Conservation (phyloP, 2,113 vertebrate species). For the Dolichallabes microphthalmus region DNA sequence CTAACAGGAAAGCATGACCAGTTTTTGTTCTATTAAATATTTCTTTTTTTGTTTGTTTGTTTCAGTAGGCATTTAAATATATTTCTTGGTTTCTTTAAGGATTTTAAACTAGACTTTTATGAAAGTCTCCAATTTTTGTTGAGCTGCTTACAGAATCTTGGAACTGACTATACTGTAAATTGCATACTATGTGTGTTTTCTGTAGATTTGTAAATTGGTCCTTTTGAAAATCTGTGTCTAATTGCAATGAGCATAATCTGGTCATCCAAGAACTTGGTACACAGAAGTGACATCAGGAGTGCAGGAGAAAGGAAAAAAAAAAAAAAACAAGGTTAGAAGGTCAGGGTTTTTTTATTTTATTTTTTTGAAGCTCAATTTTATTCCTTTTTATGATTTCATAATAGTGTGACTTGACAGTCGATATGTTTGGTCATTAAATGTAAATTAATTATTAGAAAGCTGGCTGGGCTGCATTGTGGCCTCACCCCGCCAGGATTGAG, state of each 20-base stretch:
- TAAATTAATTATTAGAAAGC: slow-evolving; percentile 10
- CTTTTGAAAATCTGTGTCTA: neutral
- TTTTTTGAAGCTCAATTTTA: neutral
- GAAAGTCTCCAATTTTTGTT: neutral
- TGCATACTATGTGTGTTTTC: neutral
- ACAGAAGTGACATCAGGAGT: neutral
- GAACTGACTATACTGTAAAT: neutral
- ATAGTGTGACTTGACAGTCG: neutral
- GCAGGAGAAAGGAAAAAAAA: neutral
- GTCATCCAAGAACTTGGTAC: neutral
- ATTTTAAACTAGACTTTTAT: neutral
- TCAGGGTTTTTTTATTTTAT: too few species aligned
- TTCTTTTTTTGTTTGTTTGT: neutral
- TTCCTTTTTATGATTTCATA: neutral
- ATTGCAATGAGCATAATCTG: neutral
- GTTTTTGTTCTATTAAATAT: neutral
- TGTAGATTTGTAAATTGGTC: neutral
- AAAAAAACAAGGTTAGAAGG: neutral
- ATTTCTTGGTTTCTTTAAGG: neutral
- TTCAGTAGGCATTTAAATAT: neutral
- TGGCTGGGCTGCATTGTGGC: neutral
- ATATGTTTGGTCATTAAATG: slow-evolving; percentile 23
- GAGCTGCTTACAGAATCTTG: neutral
- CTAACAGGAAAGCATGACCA: neutral
- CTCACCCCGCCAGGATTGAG: too few species aligned